Evolutionary conservation across 2,113 vertebrate species (phyloP).

Genomic region (Sclerurus mexicanus): DNA sequence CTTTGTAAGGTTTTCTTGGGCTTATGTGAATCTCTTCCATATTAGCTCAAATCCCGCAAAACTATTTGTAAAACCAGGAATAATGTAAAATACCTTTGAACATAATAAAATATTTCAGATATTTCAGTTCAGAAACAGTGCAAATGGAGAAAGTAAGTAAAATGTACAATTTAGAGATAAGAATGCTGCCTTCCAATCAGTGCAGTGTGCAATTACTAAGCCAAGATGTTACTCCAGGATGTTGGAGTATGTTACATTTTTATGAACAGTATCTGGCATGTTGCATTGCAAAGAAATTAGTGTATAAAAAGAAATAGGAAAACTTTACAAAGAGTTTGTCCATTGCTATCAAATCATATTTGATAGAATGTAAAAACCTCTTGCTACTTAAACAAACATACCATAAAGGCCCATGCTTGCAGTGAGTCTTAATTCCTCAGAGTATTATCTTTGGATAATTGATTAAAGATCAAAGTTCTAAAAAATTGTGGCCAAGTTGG

Average conservation of each 20-base stretch:
- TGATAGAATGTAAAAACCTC: background rate
- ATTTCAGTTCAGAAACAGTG: background rate
- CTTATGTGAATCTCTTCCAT: background rate
- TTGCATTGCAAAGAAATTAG: background rate
- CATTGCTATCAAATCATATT: slow-evolving; percentile 11
- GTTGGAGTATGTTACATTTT: background rate
- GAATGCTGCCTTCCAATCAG: background rate
- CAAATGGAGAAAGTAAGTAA: background rate
- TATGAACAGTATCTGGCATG: background rate
- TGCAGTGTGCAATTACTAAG: background rate
- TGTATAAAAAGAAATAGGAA: slow-evolving; percentile 45
- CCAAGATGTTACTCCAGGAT: background rate
- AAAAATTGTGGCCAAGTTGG: background rate
- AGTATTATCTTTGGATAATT: slow-evolving; percentile 34
- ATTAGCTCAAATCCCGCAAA: background rate
- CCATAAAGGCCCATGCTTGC: background rate
- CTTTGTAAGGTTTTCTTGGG: background rate
- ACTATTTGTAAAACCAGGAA: background rate
- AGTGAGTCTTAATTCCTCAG: slow-evolving; percentile 21
- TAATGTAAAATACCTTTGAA: background rate
- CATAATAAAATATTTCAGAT: background rate
- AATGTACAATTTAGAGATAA: background rate
- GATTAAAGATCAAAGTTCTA: slow-evolving; percentile 37
- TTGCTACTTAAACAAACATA: background rate
- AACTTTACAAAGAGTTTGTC: slow-evolving; percentile 25